Base-by-base conservation (phyloP, 1,140 invertebrate genomes). In the Heliconius eleuchia region DNA sequence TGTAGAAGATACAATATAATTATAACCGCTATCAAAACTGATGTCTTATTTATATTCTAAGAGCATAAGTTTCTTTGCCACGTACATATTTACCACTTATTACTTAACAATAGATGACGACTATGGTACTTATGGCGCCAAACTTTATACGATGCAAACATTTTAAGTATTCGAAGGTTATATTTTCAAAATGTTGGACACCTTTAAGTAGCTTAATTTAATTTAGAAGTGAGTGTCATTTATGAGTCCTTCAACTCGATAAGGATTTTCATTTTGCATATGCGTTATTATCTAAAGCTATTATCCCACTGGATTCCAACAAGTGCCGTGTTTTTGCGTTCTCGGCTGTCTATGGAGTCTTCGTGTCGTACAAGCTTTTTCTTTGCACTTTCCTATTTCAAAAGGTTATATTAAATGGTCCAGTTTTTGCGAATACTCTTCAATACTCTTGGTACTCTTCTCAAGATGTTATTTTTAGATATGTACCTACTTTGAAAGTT, bases 181-280 rank as follows among this genome's bases (percentile, higher is more conserved):
- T 30, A 66, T 27, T 30, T 11, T 66, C 3, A 1, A 13, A 66
- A 66, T 16, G 3, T 57, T 57, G n/a, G 7, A 23, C 23, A 30
- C 11, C 11, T 66, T 66, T 66, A 30, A 4, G 9, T 23, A 37
- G 1, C 30, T 11, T 55, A 3, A 57, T 34, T 75, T 39, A 3
- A 50, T 46, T 73, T 73, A 73, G n/a, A 73, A 78, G 80, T 76
- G 80, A 78, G 80, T 76, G 80, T 78, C 74, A 73, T 78, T 81
- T 81, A 73, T 55, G 70, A 78, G 74, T 66, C 77, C 84, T 79
- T 86, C 70, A 76, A 85, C 71, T 70, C 73, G 73, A 83, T 76
- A 81, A 79, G 79, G 73, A 84, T 78, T 82, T 83, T 82, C 82
- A 84, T 82, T 85, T 84, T 78, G 79, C 82, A 80, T 77, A 79